Evolutionary conservation across 37 sponge, comb jelly and placozoan genomes (phyloP).

Genomic region (Ephydatia muelleri): DNA sequence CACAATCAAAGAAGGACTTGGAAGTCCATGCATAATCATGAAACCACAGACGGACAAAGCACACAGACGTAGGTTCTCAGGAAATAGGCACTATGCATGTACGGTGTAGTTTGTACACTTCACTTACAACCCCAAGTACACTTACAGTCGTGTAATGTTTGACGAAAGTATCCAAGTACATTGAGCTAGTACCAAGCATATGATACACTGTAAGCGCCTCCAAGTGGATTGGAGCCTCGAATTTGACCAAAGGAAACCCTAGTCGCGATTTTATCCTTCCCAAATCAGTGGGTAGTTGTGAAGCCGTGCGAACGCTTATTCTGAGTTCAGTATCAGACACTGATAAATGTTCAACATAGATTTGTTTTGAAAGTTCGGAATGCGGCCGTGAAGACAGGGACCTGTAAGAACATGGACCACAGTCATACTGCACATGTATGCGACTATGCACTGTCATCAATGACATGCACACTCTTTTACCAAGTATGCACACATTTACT

Average conservation of each 20-base stretch:
- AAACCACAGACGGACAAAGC: background rate
- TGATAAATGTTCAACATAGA: conserved; percentile 63
- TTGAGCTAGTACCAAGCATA: conserved; percentile 37
- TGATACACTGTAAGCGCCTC: conserved; percentile 44
- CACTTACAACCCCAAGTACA: background rate
- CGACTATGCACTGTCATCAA: no score
- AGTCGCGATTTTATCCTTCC: conserved; percentile 56
- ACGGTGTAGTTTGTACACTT: background rate
- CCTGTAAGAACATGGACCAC: background rate
- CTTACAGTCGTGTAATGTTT: conserved; percentile 71
- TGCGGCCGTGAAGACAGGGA: background rate
- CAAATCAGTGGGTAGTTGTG: conserved; percentile 75
- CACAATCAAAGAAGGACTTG: no score
- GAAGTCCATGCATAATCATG: no score
- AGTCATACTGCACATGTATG: no score
- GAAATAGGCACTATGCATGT: background rate
- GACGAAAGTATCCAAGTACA: conserved; percentile 25
- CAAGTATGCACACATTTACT: no score
- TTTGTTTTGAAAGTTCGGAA: conserved; percentile 16
- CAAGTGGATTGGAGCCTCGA: conserved; percentile 69
- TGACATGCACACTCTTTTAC: no score
- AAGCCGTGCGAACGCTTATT: conserved; percentile 68
- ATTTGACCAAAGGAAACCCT: conserved; percentile 68
- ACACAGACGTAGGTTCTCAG: background rate
- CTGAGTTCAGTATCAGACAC: conserved; percentile 37